Evolutionary conservation across 2,797 vertebrate species (phyloP), one percentile per base, ranked within the genome.

Genomic region (Spondyliosoma cantharus): DNA sequence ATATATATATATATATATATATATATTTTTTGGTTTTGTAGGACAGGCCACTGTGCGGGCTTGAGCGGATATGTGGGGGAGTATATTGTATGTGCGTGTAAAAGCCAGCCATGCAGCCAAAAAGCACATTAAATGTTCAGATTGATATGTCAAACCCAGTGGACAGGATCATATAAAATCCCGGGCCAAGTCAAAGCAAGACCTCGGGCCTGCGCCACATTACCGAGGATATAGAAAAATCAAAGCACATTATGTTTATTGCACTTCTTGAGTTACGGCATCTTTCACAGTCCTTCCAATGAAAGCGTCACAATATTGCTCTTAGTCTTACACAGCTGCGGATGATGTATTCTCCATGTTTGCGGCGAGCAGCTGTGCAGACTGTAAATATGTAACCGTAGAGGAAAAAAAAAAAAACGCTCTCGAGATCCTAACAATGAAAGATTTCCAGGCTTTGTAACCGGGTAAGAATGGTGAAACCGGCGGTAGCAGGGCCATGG

Each of bases 191-290:
- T 79, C 49, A 42, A 62, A 74, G 77, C 20, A 32, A 71, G 80
- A 85, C 65, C 69, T 45, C 46, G 60, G 72, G 84, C 74, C 67
- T 86, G 77, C 22, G 85, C 50, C 74, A 49, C 83, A 83, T 90
- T 76, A 78, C 73, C 71, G 37, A 69, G 72, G 86, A 85, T 83
- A 85, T 22, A 85, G 81, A 80, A 83, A 83, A 87, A 85, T 92
- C 90, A 90, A 90, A 92, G 80, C 71, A 69, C 80, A 85, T 88
- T 78, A 90, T 83, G 82, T 92, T 91, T 90, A 91, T 90, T 85
- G 56, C 22, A 14, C 81, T 61, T 86, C 79, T 80, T 90, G 90
- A 90, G 82, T 92, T 89, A 90, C 62, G 48, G 63, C 86, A 71
- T 85, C 84, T 74, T 78, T 90, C 85, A 89, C 24, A 66, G 76